Evolutionary conservation across 2,888 invertebrate genomes (phyloP).

Genomic region (Apotomis betuletana): DNA sequence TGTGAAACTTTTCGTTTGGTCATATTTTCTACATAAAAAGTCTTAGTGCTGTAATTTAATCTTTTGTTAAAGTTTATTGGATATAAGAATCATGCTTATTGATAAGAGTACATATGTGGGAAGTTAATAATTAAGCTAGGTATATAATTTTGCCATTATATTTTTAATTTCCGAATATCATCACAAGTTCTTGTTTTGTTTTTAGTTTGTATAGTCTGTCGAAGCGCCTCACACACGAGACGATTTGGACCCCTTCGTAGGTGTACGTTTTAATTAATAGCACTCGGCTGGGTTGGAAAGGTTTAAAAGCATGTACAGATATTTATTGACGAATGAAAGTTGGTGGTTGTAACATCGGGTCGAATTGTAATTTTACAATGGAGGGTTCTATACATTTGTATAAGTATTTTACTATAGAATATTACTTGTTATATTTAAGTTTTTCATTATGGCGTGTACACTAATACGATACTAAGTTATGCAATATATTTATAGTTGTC

Average conservation of each 20-base stretch:
- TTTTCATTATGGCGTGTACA: constrained; percentile 65
- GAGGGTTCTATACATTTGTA: constrained; percentile 44
- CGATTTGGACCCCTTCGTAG: constrained; percentile 49
- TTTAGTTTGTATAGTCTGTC: constrained; percentile 40
- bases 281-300: too few species aligned
- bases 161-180: constrained; percentile 56
- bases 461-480: constrained; percentile 68
- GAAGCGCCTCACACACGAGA: constrained; percentile 42
- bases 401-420: constrained; percentile 60
- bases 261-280: constrained; percentile 58
- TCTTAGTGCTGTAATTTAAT: constrained; percentile 40
- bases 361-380: constrained; percentile 51
- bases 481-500: constrained; percentile 71
- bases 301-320: constrained; percentile 67
- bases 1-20: constrained; percentile 10
- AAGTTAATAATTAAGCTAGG: constrained; percentile 50
- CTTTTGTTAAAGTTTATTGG: constrained; percentile 45
- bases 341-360: constrained; percentile 64
- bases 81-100: constrained; percentile 50
- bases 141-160: constrained; percentile 65
- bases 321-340: constrained; percentile 71
- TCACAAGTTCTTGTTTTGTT: constrained; percentile 58
- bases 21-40: constrained; percentile 14
- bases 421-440: constrained; percentile 64
- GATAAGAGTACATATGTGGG: constrained; percentile 55